phyloP scores from a whole-genome alignment of 2,888 invertebrate genomes.

The Mystacides longicornis region DNA sequence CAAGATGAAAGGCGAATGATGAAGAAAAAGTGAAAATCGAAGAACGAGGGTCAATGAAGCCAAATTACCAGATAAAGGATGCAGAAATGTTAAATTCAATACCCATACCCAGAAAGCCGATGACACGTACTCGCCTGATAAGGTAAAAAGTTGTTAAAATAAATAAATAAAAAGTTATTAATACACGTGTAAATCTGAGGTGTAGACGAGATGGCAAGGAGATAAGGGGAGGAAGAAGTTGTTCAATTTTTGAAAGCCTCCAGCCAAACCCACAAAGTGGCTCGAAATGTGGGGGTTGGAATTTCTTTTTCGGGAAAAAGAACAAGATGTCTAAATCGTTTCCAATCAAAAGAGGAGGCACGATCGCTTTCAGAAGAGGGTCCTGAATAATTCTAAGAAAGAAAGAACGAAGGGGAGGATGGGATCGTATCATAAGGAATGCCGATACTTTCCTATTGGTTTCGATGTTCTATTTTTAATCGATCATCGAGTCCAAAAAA shows the following conservation, averaged over 20 bases:
- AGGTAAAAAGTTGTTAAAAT: no score
- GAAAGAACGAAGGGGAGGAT: neutral
- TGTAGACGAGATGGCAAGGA: no score
- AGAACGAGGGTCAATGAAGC: no score
- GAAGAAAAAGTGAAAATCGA: no score
- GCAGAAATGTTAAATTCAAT: no score
- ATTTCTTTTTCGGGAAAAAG: constrained; percentile 8
- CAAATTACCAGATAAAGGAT: no score
- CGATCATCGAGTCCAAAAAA: neutral
- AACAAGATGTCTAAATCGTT: constrained; percentile 26
- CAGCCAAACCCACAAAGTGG: constrained; percentile 7
- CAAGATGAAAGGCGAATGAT: no score
- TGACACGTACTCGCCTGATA: no score
- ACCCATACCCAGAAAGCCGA: no score
- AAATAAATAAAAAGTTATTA: no score
- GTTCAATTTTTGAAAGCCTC: no score
- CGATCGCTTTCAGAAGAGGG: constrained; percentile 18
- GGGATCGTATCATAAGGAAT: neutral
- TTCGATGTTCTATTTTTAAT: neutral
- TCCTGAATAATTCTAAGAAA: neutral
- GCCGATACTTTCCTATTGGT: neutral
- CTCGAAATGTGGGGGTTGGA: constrained; percentile 7
- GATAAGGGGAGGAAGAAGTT: neutral
- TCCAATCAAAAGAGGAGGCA: constrained; percentile 25
- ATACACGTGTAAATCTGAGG: no score